A percentile compares a stretch with the other conserved stretches of the same genome.
Conservation (phyloP, 2,797 vertebrate species). For the Cirrhinus mrigala region DNA sequence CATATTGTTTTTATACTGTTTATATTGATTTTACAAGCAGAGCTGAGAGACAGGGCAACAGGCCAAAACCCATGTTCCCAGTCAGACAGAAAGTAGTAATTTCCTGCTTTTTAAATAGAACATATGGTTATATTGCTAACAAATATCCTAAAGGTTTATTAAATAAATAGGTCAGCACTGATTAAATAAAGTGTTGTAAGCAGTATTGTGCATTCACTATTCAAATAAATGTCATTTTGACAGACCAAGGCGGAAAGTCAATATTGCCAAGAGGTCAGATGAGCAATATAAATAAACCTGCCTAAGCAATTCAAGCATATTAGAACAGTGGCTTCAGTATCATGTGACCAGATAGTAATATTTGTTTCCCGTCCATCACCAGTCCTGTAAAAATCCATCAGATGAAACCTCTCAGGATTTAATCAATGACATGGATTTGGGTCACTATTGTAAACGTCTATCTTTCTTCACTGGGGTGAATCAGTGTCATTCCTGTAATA, state of each 20-base stretch:
- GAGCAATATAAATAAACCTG: slow-evolving; percentile 45
- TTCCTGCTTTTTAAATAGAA: not conserved
- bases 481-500: slow-evolving; percentile 45
- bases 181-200: slow-evolving; percentile 37
- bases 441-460: slow-evolving; percentile 54
- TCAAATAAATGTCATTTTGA: slow-evolving; percentile 57
- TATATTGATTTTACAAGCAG: slow-evolving; percentile 54
- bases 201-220: slow-evolving; percentile 18
- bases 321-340: slow-evolving; percentile 24
- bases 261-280: slow-evolving; percentile 48
- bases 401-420: slow-evolving; percentile 38
- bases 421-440: slow-evolving; percentile 52
- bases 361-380: slow-evolving; percentile 46
- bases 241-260: slow-evolving; percentile 22
- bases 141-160: slow-evolving; percentile 13
- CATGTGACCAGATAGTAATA: slow-evolving; percentile 37
- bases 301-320: slow-evolving; percentile 36
- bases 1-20: slow-evolving; percentile 55
- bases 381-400: slow-evolving; percentile 32
- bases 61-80: not conserved
- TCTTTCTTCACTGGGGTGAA: slow-evolving; percentile 42
- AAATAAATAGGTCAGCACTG: slow-evolving; percentile 33
- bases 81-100: not conserved
- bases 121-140: slow-evolving; percentile 10
- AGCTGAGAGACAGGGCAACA: slow-evolving; percentile 51